Evolutionary conservation across 1,140 invertebrate species (phyloP).

Genomic region (Psilanteris sp.): DNA sequence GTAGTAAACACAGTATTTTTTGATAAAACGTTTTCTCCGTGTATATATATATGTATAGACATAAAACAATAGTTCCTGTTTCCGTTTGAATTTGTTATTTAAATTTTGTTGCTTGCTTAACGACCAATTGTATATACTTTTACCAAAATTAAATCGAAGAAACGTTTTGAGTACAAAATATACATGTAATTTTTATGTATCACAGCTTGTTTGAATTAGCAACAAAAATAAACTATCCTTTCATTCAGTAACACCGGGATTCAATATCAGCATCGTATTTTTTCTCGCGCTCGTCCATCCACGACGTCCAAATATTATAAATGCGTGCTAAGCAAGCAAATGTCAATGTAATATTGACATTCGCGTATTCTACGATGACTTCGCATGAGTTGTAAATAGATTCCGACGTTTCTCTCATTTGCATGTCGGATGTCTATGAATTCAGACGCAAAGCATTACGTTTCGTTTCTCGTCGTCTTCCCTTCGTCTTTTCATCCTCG

Average conservation of each 20-base stretch:
- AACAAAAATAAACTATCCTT: slow-evolving; percentile 1
- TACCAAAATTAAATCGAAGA: too few species aligned
- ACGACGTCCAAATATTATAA: slow-evolving; percentile 45
- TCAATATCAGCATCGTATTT: slow-evolving; percentile 3
- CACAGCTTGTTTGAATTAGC: slow-evolving; percentile 1
- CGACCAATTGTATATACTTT: too few species aligned
- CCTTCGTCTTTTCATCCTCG: background rate
- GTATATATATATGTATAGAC: too few species aligned
- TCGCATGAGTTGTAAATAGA: slow-evolving; percentile 56
- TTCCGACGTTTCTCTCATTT: slow-evolving; percentile 61
- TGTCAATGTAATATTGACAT: slow-evolving; percentile 55
- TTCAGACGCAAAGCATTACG: slow-evolving; percentile 15
- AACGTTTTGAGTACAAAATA: too few species aligned
- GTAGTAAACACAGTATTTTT: too few species aligned
- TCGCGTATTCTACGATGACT: slow-evolving; percentile 59
- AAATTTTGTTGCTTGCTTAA: too few species aligned
- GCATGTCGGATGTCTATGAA: slow-evolving; percentile 49
- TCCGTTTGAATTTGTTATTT: too few species aligned
- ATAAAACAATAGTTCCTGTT: too few species aligned
- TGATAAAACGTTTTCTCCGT: too few species aligned
- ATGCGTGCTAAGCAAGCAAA: slow-evolving; percentile 50
- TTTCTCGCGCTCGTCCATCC: background rate
- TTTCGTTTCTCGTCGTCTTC: slow-evolving; percentile 1
- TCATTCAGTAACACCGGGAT: slow-evolving; percentile 1
- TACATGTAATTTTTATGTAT: too few species aligned